Evolutionary conservation across 2,113 vertebrate genomes (phyloP).

Genomic region (Leuciscus idus): DNA sequence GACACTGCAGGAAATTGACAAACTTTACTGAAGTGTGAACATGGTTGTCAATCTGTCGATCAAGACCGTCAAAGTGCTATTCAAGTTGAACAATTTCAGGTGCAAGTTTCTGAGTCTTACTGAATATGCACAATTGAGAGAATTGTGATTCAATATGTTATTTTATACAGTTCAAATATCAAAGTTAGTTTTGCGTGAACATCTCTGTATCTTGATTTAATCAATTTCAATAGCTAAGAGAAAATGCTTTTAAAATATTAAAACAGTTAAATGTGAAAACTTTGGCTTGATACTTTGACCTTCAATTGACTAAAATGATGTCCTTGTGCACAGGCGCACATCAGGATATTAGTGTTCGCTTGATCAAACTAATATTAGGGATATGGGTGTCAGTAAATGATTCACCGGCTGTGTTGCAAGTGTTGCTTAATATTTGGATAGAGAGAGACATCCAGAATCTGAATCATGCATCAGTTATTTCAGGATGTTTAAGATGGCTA

Average conservation of each 20-base stretch:
- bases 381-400: slow-evolving; percentile 1
- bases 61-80: neutral
- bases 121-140: neutral
- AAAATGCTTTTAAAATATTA: neutral
- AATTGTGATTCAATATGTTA: neutral
- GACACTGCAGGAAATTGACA: neutral
- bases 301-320: neutral
- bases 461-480: neutral
- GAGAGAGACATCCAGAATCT: neutral
- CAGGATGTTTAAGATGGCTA: neutral
- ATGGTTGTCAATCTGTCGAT: neutral
- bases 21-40: neutral
- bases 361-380: slow-evolving; percentile 4
- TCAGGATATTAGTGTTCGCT: slow-evolving; percentile 3
- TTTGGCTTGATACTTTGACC: neutral
- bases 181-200: neutral
- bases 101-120: neutral
- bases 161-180: neutral
- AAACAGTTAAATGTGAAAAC: neutral
- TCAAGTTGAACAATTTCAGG: neutral
- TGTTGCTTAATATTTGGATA: slow-evolving; percentile 1
- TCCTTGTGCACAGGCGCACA: neutral
- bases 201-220: neutral
- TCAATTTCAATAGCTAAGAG: neutral
- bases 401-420: neutral